Percentiles rank a stretch among this genome's conserved stretches.
These are phyloP conservation scores for Theristicus caerulescens DNA, from an alignment of 2,113 vertebrate species.

Conservation along the genomic window DNA sequence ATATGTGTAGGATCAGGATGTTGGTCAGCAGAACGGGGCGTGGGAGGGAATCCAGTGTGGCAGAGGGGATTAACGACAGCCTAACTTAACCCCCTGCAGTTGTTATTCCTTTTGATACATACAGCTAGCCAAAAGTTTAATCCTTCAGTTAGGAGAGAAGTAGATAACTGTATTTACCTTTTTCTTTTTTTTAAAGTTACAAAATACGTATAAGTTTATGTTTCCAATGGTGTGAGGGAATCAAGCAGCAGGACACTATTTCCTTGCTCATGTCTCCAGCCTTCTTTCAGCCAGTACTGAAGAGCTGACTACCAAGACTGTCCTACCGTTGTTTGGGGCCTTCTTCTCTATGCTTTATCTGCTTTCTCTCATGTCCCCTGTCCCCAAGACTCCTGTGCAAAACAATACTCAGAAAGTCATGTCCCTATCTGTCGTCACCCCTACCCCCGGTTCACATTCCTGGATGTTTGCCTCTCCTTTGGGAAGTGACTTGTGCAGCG, in stretches of 20 bases:
- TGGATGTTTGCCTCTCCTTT: not conserved
- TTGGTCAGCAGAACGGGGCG: not conserved
- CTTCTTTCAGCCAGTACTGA: not conserved
- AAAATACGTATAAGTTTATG: not conserved
- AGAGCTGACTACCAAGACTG: not conserved
- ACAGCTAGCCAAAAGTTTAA: not conserved
- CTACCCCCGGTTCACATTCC: not conserved
- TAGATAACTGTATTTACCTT: not conserved
- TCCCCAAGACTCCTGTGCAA: not conserved
- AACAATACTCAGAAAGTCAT: not conserved
- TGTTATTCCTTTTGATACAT: not conserved
- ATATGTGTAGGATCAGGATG: not conserved
- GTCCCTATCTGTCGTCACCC: not conserved
- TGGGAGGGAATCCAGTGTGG: not conserved
- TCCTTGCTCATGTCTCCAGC: not conserved
- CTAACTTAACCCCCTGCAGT: not conserved
- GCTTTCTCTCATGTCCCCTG: not conserved
- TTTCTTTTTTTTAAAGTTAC: not conserved
- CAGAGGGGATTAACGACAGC: not conserved
- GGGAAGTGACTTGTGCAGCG: not conserved
- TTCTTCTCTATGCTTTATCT: not conserved
- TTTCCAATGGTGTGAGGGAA: not conserved
- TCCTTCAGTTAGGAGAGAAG: not conserved
- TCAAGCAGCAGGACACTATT: not conserved
- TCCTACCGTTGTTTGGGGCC: not conserved